Base-by-base conservation (phyloP, 2,797 vertebrate species). In the Peromyscus eremicus region DNA sequence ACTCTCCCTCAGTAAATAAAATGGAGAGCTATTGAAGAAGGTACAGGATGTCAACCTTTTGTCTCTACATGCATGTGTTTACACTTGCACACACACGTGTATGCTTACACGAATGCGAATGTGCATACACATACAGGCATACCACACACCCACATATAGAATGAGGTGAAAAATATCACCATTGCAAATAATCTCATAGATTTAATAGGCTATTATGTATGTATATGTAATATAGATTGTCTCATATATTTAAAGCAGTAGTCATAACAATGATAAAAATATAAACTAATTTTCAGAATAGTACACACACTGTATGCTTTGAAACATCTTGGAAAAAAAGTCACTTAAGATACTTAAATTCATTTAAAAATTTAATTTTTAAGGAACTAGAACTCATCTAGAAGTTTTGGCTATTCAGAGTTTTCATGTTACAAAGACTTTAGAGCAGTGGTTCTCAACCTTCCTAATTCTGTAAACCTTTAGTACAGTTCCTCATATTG, bases 391-490 rank as follows among this genome's bases (percentile, higher is more conserved):
- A 64, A 8, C 21, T 91, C 66, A 89, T 57, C 32, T 91, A 89
- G 89, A 97, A 37, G 25, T 86, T 88, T 86, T 77, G 52, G 5
- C 71, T 94, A 3, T 40, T 29, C 8, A 57, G 83, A 92, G n/a
- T 89, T 75, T 16, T 81, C 79, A 46, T 76, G 55, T 84, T 91
- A 29, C 5, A 83, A 91, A 91, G 73, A 89, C 10, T 91, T 76
- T n/a, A 86, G 52, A 34, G 9, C 10, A 73, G n/a, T 68, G 12
- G 64, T 68, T 34, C 27, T 68, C 64, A 68, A 73, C 19, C 70
- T 73, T 73, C n/a, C 37, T 73, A 73, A 23, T 40, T 9, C n/a
- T 73, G 34, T 23, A 21, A 73, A 21, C n/a, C 9, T 73, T 73
- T 40, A 37, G 37, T 10, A 40, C 70, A 40, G n/a, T 73, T 73